Evolutionary conservation across 2,797 vertebrate genomes (phyloP), one percentile per base, ranked within the genome.

Genomic region (Margarornis squamiger): DNA sequence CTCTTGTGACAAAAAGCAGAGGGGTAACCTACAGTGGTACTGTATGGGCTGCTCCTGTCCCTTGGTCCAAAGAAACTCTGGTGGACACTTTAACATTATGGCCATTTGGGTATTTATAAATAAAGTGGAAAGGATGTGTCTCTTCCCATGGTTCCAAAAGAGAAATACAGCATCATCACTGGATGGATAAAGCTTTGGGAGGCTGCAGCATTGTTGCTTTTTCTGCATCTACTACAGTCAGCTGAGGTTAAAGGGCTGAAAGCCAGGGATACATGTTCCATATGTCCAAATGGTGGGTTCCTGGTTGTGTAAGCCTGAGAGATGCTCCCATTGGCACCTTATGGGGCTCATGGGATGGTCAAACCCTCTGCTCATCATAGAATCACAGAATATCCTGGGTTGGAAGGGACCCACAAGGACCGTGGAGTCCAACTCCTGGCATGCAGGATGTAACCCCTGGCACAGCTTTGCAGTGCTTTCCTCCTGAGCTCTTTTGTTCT

Each of bases 301-400:
- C 36, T 52, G 68, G 57, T 30, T 41, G 49, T 3, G 6, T 1
- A 5, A 48, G 8, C 41, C 43, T 26, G 9, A 32, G 57, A 45
- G 45, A 34, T 51, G n/a, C 16, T 79, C n/a, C 67, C 27, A 14
- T 3, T 4, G 27, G 39, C 61, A 41, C 29, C 4, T 19, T 2
- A 1, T 2, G 21, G 4, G 20, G 30, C 34, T 71, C 9, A 8
- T 1, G 39, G 24, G 15, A 18, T 14, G n/a, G 39, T 41, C 3
- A 6, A 65, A 55, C n/a, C 15, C 46, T 15, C 67, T 43, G 32
- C 32, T 72, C 29, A 26, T 17, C 11, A 18, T 4, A 46, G 54
- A 58, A 30, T 16, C 21, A 16, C 29, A 45, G 54, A 48, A 58
- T 14, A 30, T 30, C 54, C 24, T 12, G 18, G 36, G 20, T 4